phyloP scores from a whole-genome alignment of 2,797 vertebrate species.

The Sphenopsis melanotis region DNA sequence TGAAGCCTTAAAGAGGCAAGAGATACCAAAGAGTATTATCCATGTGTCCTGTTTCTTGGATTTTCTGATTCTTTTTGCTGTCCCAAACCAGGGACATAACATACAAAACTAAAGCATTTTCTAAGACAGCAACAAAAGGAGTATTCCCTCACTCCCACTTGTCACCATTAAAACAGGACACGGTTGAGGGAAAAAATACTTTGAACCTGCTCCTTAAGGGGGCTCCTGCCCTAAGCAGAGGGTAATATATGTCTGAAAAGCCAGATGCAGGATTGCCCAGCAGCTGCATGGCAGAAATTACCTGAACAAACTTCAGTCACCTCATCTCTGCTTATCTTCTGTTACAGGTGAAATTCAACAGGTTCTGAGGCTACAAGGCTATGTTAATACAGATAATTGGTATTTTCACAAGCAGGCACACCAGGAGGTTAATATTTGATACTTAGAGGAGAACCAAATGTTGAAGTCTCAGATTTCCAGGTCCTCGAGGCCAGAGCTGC shows the following conservation, averaged over 20 bases:
- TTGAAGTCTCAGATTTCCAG: background rate
- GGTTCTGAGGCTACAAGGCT: background rate
- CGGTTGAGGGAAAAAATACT: background rate
- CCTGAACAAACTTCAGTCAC: background rate
- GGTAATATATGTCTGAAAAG: background rate
- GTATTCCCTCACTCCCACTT: background rate
- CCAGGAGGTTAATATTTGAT: background rate
- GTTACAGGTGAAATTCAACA: background rate
- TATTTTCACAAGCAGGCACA: background rate
- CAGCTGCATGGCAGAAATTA: background rate
- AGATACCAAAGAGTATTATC: background rate
- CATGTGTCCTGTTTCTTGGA: background rate
- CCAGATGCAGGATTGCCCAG: background rate
- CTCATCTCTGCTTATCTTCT: background rate
- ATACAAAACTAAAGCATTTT: background rate
- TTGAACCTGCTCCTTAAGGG: background rate
- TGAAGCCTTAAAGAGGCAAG: background rate
- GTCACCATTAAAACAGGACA: background rate
- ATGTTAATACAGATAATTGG: background rate
- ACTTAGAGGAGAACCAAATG: fast-evolving
- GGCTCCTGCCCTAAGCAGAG: background rate
- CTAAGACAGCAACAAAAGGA: background rate
- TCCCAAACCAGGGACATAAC: background rate
- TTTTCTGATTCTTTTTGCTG: background rate
- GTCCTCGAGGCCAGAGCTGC: background rate